A percentile compares a stretch with the other conserved stretches of the same genome.
These are phyloP conservation scores for Dipus sagitta DNA, from an alignment of 2,797 vertebrate species.

Conservation along the genomic window DNA sequence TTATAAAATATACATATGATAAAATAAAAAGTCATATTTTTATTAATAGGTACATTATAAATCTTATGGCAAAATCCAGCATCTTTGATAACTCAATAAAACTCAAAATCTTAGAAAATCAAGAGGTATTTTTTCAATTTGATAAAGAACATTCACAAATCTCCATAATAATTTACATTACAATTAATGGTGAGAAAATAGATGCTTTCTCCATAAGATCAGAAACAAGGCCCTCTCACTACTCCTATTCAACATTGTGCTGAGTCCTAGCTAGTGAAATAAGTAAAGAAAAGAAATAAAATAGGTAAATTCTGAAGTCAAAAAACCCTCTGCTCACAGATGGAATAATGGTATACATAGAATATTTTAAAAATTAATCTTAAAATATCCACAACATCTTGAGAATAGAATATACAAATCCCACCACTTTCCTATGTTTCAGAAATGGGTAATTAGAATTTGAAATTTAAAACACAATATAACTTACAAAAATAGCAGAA, in stretches of 20 bases:
- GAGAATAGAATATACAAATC: no score
- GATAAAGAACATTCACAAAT: slow-evolving; percentile 15
- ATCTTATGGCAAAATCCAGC: slow-evolving; percentile 10
- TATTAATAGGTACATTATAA: neutral
- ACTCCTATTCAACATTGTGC: neutral
- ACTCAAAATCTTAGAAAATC: neutral
- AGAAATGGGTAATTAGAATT: slow-evolving; percentile 8
- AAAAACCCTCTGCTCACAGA: slow-evolving; percentile 10
- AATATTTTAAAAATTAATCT: neutral
- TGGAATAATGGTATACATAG: neutral
- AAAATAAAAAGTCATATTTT: neutral
- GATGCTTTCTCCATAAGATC: neutral
- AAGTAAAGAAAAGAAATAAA: slow-evolving; percentile 11
- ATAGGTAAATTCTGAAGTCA: slow-evolving; percentile 1
- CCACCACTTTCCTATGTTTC: neutral
- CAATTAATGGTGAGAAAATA: slow-evolving; percentile 10
- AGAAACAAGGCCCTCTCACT: slow-evolving; percentile 13
- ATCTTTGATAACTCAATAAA: neutral
- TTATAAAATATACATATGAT: no score
- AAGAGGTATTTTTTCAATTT: neutral
- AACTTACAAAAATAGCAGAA: neutral
- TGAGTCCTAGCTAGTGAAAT: neutral
- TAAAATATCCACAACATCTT: neutral
- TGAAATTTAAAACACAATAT: slow-evolving; percentile 44
- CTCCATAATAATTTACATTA: neutral